phyloP scores from a whole-genome alignment of 2,888 invertebrate species.

The Epiblema foenella region DNA sequence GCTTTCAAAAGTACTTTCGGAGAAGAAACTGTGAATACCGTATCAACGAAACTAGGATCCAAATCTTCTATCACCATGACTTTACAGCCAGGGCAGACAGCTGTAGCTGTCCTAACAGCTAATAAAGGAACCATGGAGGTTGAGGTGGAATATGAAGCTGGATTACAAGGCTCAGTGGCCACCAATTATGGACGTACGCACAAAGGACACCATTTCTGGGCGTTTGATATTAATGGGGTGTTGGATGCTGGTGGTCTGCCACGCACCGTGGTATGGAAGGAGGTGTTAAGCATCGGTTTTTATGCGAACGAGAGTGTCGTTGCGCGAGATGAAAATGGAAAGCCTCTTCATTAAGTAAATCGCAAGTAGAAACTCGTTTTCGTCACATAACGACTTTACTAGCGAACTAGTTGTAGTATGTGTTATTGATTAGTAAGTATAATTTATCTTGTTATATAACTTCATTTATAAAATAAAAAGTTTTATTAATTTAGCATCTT shows the following conservation, averaged over 20 bases:
- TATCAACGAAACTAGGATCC: constrained; percentile 28
- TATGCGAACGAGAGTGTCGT: constrained; percentile 37
- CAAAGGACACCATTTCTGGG: constrained; percentile 36
- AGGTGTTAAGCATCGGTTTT: constrained; percentile 40
- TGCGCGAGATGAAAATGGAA: constrained; percentile 26
- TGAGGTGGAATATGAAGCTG: constrained; percentile 39
- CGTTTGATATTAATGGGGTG: constrained; percentile 23
- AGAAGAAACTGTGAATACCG: constrained; percentile 20
- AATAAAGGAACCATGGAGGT: constrained; percentile 36
- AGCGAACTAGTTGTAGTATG: no score
- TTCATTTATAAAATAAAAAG: no score
- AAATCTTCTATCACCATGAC: constrained; percentile 13
- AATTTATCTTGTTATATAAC: no score
- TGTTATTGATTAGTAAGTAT: no score
- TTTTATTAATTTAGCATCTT: no score
- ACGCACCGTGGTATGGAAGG: constrained; percentile 29
- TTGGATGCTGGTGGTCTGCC: constrained; percentile 27
- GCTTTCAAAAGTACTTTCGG: constrained; percentile 36
- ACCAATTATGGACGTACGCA: constrained; percentile 21
- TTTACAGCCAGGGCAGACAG: constrained; percentile 21
- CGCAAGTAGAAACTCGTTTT: no score
- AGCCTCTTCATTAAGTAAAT: neutral
- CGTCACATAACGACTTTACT: no score
- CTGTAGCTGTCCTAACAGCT: constrained; percentile 30
- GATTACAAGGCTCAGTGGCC: constrained; percentile 11